Evolutionary conservation across 2,888 invertebrate species (phyloP), one percentile per base, ranked within the genome.

Genomic region (Epicampocera succincta): DNA sequence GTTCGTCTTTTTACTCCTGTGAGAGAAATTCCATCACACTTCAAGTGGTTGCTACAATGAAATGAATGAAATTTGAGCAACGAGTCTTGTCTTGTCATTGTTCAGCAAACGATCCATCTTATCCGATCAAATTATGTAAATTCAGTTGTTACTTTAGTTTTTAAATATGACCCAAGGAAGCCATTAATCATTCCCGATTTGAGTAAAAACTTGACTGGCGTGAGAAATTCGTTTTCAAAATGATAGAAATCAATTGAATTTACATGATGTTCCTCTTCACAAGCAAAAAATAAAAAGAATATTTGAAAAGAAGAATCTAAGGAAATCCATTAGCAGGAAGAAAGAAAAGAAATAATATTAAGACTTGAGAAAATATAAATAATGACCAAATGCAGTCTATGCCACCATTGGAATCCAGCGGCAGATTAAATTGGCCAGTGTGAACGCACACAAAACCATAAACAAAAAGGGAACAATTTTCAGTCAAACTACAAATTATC

Each of bases 111-210:
- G n/a, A 63, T 44, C 48, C 40, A 29, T 46, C 54, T 63, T 77
- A 77, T 77, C 77, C 48, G n/a, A 25, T 48, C 19, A 50, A 71
- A 21, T 56, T 63, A 71, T 71, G 19, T 71, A 56, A 65, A 71
- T 48, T n/a, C 33, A n/a, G 33, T 65, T 56, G 25, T 72, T 33
- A 71, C 42, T 63, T 50, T 50, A 21, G 8, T 71, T 42, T 65
- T 50, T 29, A 17, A 29, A 46, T 40, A 56, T 48, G 69, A 77
- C 54, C 65, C 40, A 33, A 65, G 40, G 29, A 65, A 71, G 33
- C 42, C 77, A 77, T 77, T 77, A 71, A 77, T 77, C 77, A 77
- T 77, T 71, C 21, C 17, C 21, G 3, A 56, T 46, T 65, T 40
- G 61, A 65, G 29, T 40, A 29, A 25, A n/a, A 21, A 44, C 9